Percentiles rank a stretch among this genome's conserved stretches.
Conservation (phyloP, 2,113 vertebrate species). For the Amblyornis subalaris region DNA sequence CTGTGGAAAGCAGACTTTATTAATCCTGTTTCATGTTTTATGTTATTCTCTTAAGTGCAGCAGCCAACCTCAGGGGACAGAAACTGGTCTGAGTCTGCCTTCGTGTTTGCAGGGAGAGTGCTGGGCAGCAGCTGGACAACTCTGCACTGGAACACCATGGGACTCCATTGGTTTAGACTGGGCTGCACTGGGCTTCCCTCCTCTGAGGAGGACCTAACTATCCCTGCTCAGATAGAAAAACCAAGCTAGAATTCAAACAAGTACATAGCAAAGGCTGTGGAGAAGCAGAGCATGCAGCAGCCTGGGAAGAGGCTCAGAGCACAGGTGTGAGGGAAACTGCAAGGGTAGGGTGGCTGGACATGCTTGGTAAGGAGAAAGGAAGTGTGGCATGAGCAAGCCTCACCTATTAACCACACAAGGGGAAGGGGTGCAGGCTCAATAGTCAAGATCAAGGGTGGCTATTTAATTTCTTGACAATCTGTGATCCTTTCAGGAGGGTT, state of each 20-base stretch:
- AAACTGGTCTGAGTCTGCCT: neutral
- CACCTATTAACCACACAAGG: neutral
- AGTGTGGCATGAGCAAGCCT: neutral
- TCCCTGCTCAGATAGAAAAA: neutral
- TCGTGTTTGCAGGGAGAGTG: neutral
- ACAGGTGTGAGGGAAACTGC: neutral
- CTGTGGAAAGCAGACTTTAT: neutral
- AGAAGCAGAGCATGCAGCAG: neutral
- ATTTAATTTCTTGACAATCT: neutral
- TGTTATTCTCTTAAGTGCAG: neutral
- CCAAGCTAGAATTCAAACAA: neutral
- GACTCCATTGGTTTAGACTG: neutral
- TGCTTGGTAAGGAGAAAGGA: rapidly evolving
- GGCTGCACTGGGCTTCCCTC: neutral
- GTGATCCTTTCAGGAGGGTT: neutral
- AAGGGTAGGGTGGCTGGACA: neutral
- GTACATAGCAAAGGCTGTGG: neutral
- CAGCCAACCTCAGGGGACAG: neutral
- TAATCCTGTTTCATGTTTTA: neutral
- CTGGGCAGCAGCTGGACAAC: neutral
- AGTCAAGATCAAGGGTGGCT: neutral
- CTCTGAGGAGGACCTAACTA: neutral
- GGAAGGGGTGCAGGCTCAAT: neutral
- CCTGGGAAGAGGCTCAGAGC: neutral
- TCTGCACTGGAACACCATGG: neutral